These are phyloP conservation scores for Aporophyla lueneburgensis DNA, from an alignment of 2,888 invertebrate species.

Conservation along the genomic window DNA sequence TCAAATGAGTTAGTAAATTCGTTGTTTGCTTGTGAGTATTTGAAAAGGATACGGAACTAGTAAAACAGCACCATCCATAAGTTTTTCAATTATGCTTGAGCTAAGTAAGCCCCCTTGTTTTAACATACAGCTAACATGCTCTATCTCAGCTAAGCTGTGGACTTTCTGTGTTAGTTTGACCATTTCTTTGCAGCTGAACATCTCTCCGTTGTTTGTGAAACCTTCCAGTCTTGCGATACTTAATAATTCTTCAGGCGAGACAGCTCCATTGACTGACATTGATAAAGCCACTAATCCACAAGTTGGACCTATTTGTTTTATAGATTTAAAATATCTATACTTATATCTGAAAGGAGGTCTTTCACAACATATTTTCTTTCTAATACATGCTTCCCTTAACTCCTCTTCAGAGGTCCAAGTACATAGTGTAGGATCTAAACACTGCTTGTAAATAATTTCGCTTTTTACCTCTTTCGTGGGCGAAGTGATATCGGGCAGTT, in stretches of 20 bases:
- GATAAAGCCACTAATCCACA: slow-evolving; percentile 97
- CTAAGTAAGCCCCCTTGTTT: slow-evolving; percentile 86
- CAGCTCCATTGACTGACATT: slow-evolving; percentile 93
- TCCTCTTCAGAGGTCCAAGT: slow-evolving; percentile 91
- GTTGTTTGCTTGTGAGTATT: not conserved
- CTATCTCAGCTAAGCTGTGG: slow-evolving; percentile 85
- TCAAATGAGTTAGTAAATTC: no score
- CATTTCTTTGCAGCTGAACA: slow-evolving; percentile 95
- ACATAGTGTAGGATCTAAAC: slow-evolving; percentile 81
- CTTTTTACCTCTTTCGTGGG: slow-evolving; percentile 51
- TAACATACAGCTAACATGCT: slow-evolving; percentile 80
- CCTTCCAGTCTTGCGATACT: slow-evolving; percentile 91
- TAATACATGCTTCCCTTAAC: slow-evolving; percentile 90
- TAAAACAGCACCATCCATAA: slow-evolving; percentile 90
- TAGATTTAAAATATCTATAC: slow-evolving; percentile 83
- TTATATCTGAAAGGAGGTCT: slow-evolving; percentile 87
- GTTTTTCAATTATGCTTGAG: slow-evolving; percentile 86
- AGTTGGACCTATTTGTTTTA: slow-evolving; percentile 92
- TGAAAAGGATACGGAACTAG: slow-evolving; percentile 92
- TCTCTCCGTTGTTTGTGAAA: slow-evolving; percentile 96
- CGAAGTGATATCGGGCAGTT: slow-evolving; percentile 56
- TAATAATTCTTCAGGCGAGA: slow-evolving; percentile 91
- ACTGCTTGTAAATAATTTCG: slow-evolving; percentile 49
- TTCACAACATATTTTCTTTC: slow-evolving; percentile 88
- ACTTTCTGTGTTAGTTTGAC: slow-evolving; percentile 91